Evolutionary conservation across 2,888 invertebrate genomes (phyloP).

Genomic region (Platycnemis pennipes): DNA sequence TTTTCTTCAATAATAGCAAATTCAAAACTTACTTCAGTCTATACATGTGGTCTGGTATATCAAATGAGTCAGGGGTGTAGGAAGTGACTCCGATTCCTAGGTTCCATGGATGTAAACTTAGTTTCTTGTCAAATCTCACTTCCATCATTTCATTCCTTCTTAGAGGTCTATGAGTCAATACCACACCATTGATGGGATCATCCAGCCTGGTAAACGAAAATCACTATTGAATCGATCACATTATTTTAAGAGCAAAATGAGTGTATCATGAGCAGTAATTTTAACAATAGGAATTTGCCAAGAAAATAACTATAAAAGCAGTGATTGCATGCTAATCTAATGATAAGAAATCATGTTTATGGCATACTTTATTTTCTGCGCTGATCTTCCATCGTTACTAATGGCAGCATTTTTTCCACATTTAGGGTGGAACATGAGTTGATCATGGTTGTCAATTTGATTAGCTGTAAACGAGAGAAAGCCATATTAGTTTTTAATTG

Average conservation of each 20-base stretch:
- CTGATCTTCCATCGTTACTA: neutral
- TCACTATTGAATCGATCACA: no score
- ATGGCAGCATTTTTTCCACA: neutral
- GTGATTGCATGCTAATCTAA: no score
- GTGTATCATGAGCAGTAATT: no score
- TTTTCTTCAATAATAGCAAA: no score
- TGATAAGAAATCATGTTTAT: no score
- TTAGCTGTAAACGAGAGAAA: no score
- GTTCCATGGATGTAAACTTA: constrained; percentile 96
- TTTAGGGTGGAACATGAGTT: neutral
- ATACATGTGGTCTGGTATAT: constrained; percentile 43
- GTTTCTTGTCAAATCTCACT: constrained; percentile 93
- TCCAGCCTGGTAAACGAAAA: no score
- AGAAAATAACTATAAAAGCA: no score
- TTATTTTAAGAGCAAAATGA: no score
- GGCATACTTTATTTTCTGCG: neutral
- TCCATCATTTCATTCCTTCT: constrained; percentile 95
- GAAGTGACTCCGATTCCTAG: constrained; percentile 97
- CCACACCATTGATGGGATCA: constrained; percentile 97
- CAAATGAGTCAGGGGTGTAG: constrained; percentile 85
- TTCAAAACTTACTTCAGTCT: constrained; percentile 1
- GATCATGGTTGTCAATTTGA: no score
- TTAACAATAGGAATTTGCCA: no score
- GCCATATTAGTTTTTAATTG: no score
- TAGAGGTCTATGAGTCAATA: constrained; percentile 91